Conservation (phyloP, 2,888 invertebrate genomes). For the Amaurobius ferox region DNA sequence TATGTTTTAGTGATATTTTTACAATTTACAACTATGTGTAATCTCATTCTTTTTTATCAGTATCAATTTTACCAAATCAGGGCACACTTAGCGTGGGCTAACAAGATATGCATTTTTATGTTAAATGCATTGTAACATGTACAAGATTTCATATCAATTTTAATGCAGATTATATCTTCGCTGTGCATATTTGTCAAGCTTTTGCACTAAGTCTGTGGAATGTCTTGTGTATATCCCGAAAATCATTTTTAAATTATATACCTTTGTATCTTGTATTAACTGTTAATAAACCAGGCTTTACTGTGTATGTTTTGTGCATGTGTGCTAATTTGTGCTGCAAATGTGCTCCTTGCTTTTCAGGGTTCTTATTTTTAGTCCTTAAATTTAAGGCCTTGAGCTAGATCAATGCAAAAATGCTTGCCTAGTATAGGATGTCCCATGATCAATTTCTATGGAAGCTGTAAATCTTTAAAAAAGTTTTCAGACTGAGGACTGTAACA, state of each 20-base stretch:
- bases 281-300: slow-evolving; percentile 70
- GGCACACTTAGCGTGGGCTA: slow-evolving; percentile 46
- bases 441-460: no score
- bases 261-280: slow-evolving; percentile 69
- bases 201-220: slow-evolving; percentile 64
- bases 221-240: slow-evolving; percentile 64
- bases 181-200: slow-evolving; percentile 65
- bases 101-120: slow-evolving; percentile 45
- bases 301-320: slow-evolving; percentile 31
- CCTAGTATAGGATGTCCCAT: no score
- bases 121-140: slow-evolving; percentile 43
- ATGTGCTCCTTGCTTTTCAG: no score
- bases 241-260: slow-evolving; percentile 68
- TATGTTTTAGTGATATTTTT: slow-evolving; percentile 58
- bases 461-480: no score
- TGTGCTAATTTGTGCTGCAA: background rate
- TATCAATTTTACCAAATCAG: slow-evolving; percentile 19
- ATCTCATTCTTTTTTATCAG: slow-evolving; percentile 29
- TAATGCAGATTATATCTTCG: slow-evolving; percentile 59
- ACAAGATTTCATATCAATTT: slow-evolving; percentile 66
- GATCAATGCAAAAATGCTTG: no score
- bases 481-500: no score
- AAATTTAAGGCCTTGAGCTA: no score
- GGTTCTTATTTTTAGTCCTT: no score
- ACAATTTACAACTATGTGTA: slow-evolving; percentile 20